These are phyloP conservation scores for Stenurella melanura DNA, from an alignment of 2,888 invertebrate species.

Conservation along the genomic window DNA sequence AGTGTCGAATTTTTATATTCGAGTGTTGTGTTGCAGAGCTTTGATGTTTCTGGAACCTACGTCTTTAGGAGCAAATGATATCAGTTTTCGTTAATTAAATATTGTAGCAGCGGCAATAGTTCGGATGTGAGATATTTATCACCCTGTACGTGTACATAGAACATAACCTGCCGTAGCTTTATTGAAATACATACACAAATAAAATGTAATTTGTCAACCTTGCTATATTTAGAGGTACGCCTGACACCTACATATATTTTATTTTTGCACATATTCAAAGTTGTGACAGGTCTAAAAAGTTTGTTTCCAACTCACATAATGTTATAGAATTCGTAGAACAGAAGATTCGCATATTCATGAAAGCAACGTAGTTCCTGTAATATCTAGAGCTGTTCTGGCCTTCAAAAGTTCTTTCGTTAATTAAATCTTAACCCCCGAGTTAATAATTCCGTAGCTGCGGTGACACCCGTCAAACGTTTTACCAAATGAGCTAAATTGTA, in stretches of 20 bases:
- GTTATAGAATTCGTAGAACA: not conserved
- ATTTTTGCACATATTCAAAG: not conserved
- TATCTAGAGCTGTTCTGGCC: conserved; percentile 25
- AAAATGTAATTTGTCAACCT: no score
- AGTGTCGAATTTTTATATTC: no score
- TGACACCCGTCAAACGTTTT: conserved; percentile 48
- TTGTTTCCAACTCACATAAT: conserved; percentile 9
- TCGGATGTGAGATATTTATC: no score
- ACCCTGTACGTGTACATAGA: no score
- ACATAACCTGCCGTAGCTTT: no score
- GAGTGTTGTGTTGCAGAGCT: no score
- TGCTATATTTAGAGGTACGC: no score
- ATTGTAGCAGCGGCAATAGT: no score
- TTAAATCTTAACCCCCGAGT: conserved; percentile 57
- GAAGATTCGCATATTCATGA: not conserved
- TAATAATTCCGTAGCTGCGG: conserved; percentile 51
- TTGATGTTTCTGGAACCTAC: no score
- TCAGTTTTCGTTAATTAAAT: no score
- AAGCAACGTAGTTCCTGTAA: conserved; percentile 1
- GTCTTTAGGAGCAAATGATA: no score
- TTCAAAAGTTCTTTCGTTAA: conserved; percentile 55
- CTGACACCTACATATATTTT: not conserved
- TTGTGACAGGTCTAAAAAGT: conserved; percentile 5
- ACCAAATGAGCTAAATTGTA: conserved; percentile 34
- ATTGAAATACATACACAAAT: no score